Conservation (phyloP, 2,888 invertebrate species). For the Perizoma flavofasciatum region DNA sequence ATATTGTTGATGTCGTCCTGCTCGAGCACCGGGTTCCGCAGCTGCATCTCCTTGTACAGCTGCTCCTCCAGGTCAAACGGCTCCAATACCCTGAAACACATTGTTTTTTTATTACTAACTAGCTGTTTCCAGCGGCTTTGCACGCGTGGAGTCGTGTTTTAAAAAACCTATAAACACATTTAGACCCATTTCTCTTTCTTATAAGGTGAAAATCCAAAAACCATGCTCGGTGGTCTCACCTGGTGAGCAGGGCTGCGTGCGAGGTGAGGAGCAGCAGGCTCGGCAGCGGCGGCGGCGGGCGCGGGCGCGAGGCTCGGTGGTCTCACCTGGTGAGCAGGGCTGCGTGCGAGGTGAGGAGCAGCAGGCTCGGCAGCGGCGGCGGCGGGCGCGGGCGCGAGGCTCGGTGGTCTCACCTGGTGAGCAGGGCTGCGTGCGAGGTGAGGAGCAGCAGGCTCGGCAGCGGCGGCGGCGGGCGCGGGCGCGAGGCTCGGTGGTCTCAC, state of each 20-base stretch:
- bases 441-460: constrained; percentile 82
- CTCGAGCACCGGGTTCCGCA: constrained; percentile 66
- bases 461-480: constrained; percentile 45
- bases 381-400: constrained; percentile 80
- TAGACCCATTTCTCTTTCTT: no score
- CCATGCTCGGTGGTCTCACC: constrained; percentile 38
- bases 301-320: constrained; percentile 68
- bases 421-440: constrained; percentile 84
- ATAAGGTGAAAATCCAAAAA: no score
- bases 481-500: constrained; percentile 32
- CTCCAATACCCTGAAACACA: constrained; percentile 72
- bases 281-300: constrained; percentile 47
- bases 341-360: constrained; percentile 84
- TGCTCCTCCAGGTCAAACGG: constrained; percentile 81
- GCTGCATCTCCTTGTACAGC: constrained; percentile 75
- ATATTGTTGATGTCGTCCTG: constrained; percentile 71
- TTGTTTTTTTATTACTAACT: no score
- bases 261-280: constrained; percentile 85
- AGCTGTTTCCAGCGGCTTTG: no score
- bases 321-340: constrained; percentile 86
- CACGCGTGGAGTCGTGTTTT: no score
- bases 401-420: constrained; percentile 85
- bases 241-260: constrained; percentile 53
- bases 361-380: constrained; percentile 67
- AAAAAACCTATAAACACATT: no score